These are phyloP conservation scores for Chloroceryle aenea DNA, from an alignment of 2,113 vertebrate genomes.

Conservation along the genomic window DNA sequence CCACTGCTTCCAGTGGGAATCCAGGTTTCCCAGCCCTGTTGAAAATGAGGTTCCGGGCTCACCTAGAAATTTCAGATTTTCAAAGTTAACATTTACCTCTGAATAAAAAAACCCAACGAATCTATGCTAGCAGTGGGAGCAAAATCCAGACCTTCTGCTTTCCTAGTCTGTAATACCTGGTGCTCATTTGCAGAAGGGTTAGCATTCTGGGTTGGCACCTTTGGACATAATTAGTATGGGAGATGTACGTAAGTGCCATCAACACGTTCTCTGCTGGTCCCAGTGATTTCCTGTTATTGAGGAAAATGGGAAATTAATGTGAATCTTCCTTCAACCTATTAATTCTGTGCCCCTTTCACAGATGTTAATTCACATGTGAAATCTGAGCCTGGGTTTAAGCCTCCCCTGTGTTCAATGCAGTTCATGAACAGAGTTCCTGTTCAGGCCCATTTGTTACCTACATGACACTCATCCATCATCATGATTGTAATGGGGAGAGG, in stretches of 20 bases:
- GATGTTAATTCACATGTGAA: background rate
- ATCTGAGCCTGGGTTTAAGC: background rate
- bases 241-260: rapidly evolving
- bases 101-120: background rate
- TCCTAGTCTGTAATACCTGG: background rate
- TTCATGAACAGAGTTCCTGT: background rate
- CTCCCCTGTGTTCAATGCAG: background rate
- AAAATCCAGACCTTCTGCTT: background rate
- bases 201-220: background rate
- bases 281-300: background rate
- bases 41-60: background rate
- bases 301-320: background rate
- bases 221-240: background rate
- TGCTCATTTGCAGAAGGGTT: background rate
- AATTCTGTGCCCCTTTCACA: background rate
- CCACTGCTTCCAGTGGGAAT: background rate
- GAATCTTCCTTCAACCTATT: background rate
- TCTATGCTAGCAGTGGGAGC: background rate
- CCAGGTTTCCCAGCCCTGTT: background rate
- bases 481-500: background rate
- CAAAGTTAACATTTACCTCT: background rate
- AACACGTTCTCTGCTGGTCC: rapidly evolving
- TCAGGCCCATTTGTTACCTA: slow-evolving; percentile 8
- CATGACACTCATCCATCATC: background rate
- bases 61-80: background rate